Conservation (phyloP, 2,113 vertebrate genomes). For the Psilopsiagon aurifrons region DNA sequence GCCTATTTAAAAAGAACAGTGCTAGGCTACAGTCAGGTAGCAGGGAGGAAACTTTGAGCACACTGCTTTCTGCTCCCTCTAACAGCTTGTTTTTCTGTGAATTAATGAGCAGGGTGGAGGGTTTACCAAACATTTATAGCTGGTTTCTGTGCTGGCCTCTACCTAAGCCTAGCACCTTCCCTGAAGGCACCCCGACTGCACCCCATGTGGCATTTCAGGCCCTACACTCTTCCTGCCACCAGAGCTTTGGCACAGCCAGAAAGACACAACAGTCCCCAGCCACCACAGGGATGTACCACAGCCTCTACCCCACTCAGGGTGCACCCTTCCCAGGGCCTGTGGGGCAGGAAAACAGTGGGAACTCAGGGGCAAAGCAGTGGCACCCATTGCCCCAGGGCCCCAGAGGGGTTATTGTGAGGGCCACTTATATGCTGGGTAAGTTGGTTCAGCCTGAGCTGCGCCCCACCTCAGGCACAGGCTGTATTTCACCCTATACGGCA, state of each 20-base stretch:
- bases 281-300: not conserved
- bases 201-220: rapidly evolving
- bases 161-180: not conserved
- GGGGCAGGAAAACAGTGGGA: rapidly evolving
- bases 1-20: not conserved
- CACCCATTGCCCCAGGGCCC: not conserved
- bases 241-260: not conserved
- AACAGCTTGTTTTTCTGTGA: not conserved
- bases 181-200: not conserved
- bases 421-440: not conserved
- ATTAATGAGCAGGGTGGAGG: not conserved
- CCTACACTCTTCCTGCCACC: rapidly evolving
- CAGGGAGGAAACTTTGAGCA: not conserved
- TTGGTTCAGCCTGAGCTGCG: not conserved
- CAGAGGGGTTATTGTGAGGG: not conserved
- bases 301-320: rapidly evolving
- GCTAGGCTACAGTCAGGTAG: not conserved
- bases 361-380: not conserved
- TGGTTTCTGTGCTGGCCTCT: not conserved
- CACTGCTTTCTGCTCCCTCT: not conserved
- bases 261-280: too few species aligned
- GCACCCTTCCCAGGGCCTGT: not conserved
- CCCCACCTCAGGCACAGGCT: not conserved
- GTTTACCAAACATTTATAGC: not conserved
- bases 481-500: not conserved